Evolutionary conservation across 2,888 invertebrate genomes (phyloP), one percentile per base, ranked within the genome.

Genomic region (Macaria notata): DNA sequence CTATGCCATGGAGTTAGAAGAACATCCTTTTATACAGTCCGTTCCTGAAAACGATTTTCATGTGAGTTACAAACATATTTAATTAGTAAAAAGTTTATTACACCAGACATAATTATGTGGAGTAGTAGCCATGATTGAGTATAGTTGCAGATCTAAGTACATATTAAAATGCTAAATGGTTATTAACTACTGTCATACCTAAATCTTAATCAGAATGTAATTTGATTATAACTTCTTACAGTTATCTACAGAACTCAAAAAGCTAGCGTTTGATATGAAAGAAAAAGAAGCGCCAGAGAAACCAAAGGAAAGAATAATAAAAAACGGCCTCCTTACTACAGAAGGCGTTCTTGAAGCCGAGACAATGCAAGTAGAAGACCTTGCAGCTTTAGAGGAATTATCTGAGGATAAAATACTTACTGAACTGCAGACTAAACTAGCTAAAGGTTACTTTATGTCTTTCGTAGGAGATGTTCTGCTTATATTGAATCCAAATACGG

Each of bases 381-480:
- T 97, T 62, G 96, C 97, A 0, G 95, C 95, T 3, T 81, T 97
- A 47, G 95, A 96, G 62, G 87, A 92, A 56, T 87, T 96, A 4
- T 93, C 93, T n/a, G 97, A 97, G 77, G 95, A 95, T 52, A 85
- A 89, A 48, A 92, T 97, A 47, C 76, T 97, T 29, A 92, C 93
- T 42, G 94, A 95, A 71, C 78, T 97, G 36, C 93, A 94, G 70
- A 93, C 94, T 50, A 93, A 97, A 71, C 86, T 95, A 70, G 88
- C 92, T 31, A 92, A 93, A 70, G 95, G 95, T 19, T 92, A 93
- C 56, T 95, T 93, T 66, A 96, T 95, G 66, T 95, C 95, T 9
- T 97, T 95, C 72, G 91, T 97, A 51, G 97, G 97, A 0, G 97
- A 97, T 73, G 93, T 97, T 64, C 86, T 97, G 45, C 77, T 97